Evolutionary conservation across 2,113 vertebrate species (phyloP).

Genomic region (Aythya baeri): DNA sequence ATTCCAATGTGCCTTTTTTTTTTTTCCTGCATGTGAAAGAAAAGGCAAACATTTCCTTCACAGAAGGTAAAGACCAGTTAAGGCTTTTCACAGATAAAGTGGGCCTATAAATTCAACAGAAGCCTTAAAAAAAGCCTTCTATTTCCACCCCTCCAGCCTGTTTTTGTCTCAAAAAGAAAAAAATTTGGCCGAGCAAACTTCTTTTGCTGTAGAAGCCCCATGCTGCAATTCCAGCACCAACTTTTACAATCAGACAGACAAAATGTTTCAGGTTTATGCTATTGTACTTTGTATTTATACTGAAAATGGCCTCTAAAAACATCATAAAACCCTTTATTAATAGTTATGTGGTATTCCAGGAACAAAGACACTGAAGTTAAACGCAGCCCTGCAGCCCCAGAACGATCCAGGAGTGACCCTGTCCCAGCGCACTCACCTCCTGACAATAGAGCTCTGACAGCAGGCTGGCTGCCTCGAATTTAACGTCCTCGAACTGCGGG

Average conservation of each 20-base stretch:
- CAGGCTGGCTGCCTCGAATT: constrained; percentile 98
- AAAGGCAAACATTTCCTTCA: background rate
- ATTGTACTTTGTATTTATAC: accelerated
- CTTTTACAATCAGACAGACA: background rate
- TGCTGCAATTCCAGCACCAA: accelerated
- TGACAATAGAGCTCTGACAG: constrained; percentile 97
- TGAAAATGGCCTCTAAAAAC: too few relatives aligned
- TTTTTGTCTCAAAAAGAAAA: background rate
- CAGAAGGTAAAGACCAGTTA: background rate
- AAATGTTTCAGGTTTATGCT: accelerated
- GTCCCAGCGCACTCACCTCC: constrained; percentile 83
- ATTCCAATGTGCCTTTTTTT: accelerated
- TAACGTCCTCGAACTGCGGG: constrained; percentile 97
- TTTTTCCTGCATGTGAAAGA: accelerated
- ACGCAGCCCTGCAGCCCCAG: background rate
- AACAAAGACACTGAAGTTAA: accelerated
- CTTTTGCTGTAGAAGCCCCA: accelerated
- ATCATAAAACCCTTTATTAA: accelerated
- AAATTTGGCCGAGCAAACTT: background rate
- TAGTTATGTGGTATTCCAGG: accelerated
- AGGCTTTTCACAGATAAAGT: background rate
- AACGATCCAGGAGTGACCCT: accelerated
- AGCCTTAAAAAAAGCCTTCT: background rate
- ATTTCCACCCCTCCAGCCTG: background rate
- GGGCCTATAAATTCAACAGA: background rate